Evolutionary conservation across 1,140 invertebrate genomes (phyloP).

Genomic region (Aricia agestis): DNA sequence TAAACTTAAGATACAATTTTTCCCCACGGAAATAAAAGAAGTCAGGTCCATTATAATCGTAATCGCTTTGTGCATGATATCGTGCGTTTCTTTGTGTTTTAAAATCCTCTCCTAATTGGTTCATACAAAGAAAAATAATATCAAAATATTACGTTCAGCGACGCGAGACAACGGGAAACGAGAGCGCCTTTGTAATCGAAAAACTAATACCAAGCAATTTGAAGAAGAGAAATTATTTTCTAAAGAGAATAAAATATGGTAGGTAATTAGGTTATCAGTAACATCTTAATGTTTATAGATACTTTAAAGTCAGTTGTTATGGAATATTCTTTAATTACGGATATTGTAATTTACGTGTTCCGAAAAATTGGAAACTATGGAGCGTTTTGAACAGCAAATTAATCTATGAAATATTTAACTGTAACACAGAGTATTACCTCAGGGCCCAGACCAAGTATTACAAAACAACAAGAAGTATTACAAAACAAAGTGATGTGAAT

Average conservation of each 20-base stretch:
- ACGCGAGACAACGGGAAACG: background rate
- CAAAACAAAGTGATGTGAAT: no score
- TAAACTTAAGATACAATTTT: no score
- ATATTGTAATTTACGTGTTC: no score
- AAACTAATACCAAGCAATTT: background rate
- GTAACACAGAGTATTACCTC: no score
- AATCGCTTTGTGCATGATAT: no score
- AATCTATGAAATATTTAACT: no score
- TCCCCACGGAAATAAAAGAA: no score
- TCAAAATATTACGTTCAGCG: background rate
- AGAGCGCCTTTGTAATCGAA: background rate
- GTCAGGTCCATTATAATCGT: no score
- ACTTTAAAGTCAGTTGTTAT: background rate
- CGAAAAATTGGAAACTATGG: no score
- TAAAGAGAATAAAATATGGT: background rate
- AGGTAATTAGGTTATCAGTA: background rate
- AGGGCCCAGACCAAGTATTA: no score
- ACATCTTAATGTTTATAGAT: background rate
- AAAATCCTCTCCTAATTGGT: background rate
- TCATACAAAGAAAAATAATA: slow-evolving; percentile 4
- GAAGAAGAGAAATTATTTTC: background rate
- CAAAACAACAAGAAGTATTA: no score
- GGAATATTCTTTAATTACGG: background rate
- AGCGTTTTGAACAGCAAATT: no score
- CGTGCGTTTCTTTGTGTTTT: background rate